These are phyloP conservation scores for Epistrophe eligans DNA, from an alignment of 2,888 invertebrate species.

Conservation along the genomic window DNA sequence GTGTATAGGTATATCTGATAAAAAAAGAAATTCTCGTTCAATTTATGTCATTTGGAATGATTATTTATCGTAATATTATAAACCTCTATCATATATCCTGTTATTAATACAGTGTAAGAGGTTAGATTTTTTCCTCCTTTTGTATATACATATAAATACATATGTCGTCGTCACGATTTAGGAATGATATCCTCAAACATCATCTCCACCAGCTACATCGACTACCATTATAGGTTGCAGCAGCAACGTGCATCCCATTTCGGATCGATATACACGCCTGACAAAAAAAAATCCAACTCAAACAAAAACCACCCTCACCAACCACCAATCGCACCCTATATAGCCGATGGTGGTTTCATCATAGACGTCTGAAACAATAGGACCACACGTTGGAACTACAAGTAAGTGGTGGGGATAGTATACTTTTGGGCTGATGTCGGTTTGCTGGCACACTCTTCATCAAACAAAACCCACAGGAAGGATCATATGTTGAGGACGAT, in stretches of 20 bases:
- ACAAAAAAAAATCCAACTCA: conserved; percentile 36
- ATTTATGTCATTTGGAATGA: conserved; percentile 24
- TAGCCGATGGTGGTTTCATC: not conserved
- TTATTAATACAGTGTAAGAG: conserved; percentile 12
- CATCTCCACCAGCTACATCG: not conserved
- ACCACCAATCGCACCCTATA: not conserved
- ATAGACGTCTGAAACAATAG: conserved; percentile 24
- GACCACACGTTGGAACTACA: conserved; percentile 1
- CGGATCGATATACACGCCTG: conserved; percentile 49
- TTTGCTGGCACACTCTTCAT: not conserved
- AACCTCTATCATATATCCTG: conserved; percentile 3
- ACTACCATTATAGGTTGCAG: conserved; percentile 5
- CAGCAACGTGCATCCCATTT: conserved; percentile 49
- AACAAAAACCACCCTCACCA: conserved; percentile 11
- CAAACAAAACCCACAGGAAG: not conserved
- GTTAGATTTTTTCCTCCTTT: not conserved
- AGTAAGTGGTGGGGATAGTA: not conserved
- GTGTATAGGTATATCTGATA: too few relatives aligned
- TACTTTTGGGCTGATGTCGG: not conserved
- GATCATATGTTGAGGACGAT: not conserved
- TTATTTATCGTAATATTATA: conserved; percentile 5
- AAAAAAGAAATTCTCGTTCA: not conserved
- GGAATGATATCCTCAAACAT: not conserved
- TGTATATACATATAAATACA: not conserved
- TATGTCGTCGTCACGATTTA: not conserved